Conservation (phyloP, 2,113 vertebrate species). For the Egretta garzetta region DNA sequence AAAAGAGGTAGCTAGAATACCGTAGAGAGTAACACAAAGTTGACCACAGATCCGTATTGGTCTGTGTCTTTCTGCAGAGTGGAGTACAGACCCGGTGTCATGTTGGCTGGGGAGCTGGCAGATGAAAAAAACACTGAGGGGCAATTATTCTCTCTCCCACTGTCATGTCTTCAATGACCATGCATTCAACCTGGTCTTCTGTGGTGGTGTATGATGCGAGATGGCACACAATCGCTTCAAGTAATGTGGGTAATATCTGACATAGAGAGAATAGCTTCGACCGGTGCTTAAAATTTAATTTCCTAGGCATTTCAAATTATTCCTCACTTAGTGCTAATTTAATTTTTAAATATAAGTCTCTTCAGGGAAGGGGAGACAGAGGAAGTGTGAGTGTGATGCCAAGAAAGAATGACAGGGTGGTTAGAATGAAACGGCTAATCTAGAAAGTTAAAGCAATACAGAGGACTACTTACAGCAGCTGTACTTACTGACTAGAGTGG, state of each 20-base stretch:
- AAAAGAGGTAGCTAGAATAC: not conserved
- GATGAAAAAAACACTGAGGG: not conserved
- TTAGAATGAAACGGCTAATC: not conserved
- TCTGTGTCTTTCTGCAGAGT: not conserved
- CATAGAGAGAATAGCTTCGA: not conserved
- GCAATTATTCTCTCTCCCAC: not conserved
- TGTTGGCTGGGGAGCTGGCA: not conserved
- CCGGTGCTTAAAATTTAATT: constrained; percentile 25
- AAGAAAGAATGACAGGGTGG: not conserved
- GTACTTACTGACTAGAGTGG: not conserved
- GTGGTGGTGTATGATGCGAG: not conserved
- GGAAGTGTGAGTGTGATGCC: not conserved
- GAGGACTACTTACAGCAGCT: not conserved
- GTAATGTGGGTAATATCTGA: not conserved
- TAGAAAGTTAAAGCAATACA: not conserved
- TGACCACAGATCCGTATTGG: not conserved
- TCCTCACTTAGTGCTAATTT: constrained; percentile 20
- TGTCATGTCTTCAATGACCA: not conserved
- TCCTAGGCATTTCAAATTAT: constrained; percentile 25
- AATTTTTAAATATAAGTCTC: not conserved
- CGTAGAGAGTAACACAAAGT: not conserved
- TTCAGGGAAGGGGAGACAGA: not conserved
- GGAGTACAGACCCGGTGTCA: not conserved
- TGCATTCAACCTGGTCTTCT: not conserved
- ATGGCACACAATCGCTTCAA: not conserved